Evolutionary conservation across 1,140 invertebrate genomes (phyloP).

Genomic region (Leptoteleia sp.): DNA sequence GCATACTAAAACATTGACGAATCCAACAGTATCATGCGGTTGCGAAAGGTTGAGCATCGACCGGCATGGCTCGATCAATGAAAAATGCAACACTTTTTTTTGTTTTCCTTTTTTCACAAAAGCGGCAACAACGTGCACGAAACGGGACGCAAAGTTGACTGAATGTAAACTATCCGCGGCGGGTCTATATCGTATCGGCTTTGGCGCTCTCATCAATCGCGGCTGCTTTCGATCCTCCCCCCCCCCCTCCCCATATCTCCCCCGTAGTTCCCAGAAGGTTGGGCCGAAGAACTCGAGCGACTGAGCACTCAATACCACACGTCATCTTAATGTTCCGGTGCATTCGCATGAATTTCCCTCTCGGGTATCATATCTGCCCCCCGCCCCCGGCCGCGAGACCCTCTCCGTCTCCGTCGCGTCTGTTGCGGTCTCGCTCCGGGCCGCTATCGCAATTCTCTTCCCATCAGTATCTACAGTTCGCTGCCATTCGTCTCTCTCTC

Average conservation of each 20-base stretch:
- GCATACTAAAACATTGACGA: too few relatives aligned
- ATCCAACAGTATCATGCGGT: too few relatives aligned
- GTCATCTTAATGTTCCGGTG: conserved; percentile 77
- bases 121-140: too few relatives aligned
- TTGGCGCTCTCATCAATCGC: conserved; percentile 43
- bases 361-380: conserved; percentile 72
- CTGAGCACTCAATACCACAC: conserved; percentile 76
- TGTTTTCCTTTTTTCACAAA: too few relatives aligned
- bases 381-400: conserved; percentile 26
- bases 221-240: conserved; percentile 22
- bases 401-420: conserved; percentile 39
- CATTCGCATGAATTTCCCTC: conserved; percentile 77
- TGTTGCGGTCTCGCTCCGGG: conserved; percentile 57
- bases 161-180: conserved; percentile 34
- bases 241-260: too few relatives aligned
- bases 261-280: conserved; percentile 66
- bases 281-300: conserved; percentile 74
- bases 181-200: conserved; percentile 27
- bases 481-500: conserved; percentile 60
- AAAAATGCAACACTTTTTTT: too few relatives aligned
- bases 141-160: conserved; percentile 12
- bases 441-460: conserved; percentile 54
- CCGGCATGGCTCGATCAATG: too few relatives aligned
- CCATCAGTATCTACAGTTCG: conserved; percentile 54
- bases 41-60: too few relatives aligned